Conservation (phyloP, 1,140 invertebrate genomes). For the Ostrea edulis region DNA sequence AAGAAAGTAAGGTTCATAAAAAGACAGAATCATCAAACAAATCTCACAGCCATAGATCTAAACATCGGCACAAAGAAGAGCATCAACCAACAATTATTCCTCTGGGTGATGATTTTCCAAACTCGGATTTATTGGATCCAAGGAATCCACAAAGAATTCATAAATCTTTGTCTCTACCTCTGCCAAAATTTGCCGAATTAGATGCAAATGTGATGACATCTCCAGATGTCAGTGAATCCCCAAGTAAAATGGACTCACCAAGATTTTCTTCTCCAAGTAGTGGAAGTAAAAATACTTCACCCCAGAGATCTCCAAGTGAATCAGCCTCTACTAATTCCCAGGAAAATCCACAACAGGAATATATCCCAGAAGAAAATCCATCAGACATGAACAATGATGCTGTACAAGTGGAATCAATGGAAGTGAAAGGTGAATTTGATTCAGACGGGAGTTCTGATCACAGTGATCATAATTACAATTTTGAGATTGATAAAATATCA, state of each 20-base stretch:
- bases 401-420: not conserved
- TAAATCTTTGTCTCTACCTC: constrained; percentile 57
- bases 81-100: constrained; percentile 63
- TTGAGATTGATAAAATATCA: constrained; percentile 68
- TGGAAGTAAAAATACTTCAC: constrained; percentile 68
- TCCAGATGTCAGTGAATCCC: constrained; percentile 46
- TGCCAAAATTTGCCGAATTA: constrained; percentile 65
- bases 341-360: constrained; percentile 44
- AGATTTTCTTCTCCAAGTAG: constrained; percentile 71
- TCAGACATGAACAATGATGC: constrained; percentile 43
- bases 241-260: constrained; percentile 60
- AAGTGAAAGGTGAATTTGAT: constrained; percentile 48
- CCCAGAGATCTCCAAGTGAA: constrained; percentile 63
- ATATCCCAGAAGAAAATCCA: constrained; percentile 55
- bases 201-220: constrained; percentile 52
- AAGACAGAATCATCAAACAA: constrained; percentile 35
- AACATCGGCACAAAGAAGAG: constrained; percentile 56
- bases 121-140: constrained; percentile 63
- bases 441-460: constrained; percentile 67
- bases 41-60: constrained; percentile 44
- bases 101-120: constrained; percentile 61
- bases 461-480: constrained; percentile 60
- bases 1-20: constrained; percentile 38
- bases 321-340: constrained; percentile 57
- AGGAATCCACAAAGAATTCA: constrained; percentile 51